A percentile compares a stretch with the other conserved stretches of the same genome.
These are phyloP conservation scores for Bursaphelenchus okinawaensis DNA, from an alignment of 2,888 invertebrate genomes.

Conservation along the genomic window DNA sequence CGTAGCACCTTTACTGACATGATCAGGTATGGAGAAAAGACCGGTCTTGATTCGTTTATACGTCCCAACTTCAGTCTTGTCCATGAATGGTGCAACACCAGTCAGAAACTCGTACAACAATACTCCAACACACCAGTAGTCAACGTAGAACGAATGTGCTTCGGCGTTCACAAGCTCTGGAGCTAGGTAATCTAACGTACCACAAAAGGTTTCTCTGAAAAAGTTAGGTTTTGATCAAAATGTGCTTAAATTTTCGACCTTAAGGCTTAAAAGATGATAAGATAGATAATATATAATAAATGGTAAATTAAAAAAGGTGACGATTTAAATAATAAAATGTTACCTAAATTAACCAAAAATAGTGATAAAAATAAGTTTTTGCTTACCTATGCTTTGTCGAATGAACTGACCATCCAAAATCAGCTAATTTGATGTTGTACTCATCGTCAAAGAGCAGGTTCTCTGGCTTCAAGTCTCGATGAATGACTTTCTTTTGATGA, in stretches of 20 bases:
- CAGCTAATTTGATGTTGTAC: conserved; percentile 57
- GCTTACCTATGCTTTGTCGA: conserved; percentile 53
- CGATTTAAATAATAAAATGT: too few species aligned
- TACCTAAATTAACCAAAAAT: too few species aligned
- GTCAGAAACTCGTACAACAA: conserved; percentile 87
- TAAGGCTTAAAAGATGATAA: too few species aligned
- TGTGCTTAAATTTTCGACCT: too few species aligned
- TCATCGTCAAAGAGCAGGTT: conserved; percentile 54
- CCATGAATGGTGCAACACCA: conserved; percentile 86
- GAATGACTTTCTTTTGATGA: conserved; percentile 57
- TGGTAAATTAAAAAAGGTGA: too few species aligned
- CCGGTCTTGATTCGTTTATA: neutral
- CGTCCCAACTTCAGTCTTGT: neutral
- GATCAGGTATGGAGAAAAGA: neutral
- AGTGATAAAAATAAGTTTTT: neutral
- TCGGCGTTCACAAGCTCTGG: conserved; percentile 83
- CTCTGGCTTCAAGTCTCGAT: conserved; percentile 45
- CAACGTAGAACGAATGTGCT: conserved; percentile 69
- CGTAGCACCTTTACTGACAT: neutral
- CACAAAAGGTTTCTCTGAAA: conserved; percentile 43
- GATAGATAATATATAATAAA: too few species aligned
- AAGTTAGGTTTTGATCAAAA: too few species aligned
- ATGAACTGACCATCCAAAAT: conserved; percentile 59
- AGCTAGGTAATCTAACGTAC: conserved; percentile 58
- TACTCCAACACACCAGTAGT: conserved; percentile 91